Percentiles rank a stretch among this genome's conserved stretches.
Conservation (phyloP, 1,140 invertebrate genomes). For the Melipona quadrifasciata region DNA sequence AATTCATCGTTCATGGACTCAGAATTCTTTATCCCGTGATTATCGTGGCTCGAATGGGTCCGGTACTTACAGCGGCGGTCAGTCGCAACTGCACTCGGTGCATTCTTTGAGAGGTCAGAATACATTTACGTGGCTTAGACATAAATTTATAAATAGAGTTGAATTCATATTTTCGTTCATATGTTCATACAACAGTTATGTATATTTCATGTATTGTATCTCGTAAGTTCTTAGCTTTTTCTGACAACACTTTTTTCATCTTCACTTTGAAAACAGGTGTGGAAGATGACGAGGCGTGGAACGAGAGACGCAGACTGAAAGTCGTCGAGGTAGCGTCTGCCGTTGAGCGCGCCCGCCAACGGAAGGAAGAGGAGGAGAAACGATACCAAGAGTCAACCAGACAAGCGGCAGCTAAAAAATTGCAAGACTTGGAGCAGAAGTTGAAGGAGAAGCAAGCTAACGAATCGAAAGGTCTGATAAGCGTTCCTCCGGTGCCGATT, state of each 20-base stretch:
- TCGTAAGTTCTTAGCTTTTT: neutral
- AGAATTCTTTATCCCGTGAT: conserved; percentile 69
- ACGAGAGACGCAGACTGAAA: conserved; percentile 86
- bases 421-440: conserved; percentile 85
- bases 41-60: conserved; percentile 74
- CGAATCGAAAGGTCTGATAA: conserved; percentile 76
- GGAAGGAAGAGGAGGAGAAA: conserved; percentile 92
- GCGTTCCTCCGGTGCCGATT: conserved; percentile 79
- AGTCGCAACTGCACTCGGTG: conserved; percentile 68
- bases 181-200: neutral
- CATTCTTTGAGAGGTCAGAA: conserved; percentile 74
- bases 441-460: conserved; percentile 81
- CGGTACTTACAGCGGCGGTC: conserved; percentile 63
- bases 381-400: conserved; percentile 85
- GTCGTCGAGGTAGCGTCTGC: conserved; percentile 87
- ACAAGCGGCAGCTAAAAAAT: conserved; percentile 84
- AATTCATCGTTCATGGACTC: conserved; percentile 75
- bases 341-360: conserved; percentile 88
- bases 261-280: conserved; percentile 66
- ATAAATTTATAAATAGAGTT: neutral
- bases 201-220: neutral
- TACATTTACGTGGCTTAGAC: conserved; percentile 21
- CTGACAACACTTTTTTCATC: neutral
- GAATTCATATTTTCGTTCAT: neutral
- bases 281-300: conserved; percentile 90